phyloP scores from a whole-genome alignment of 2,888 invertebrate genomes.

The Eudasyphora cyanicolor region DNA sequence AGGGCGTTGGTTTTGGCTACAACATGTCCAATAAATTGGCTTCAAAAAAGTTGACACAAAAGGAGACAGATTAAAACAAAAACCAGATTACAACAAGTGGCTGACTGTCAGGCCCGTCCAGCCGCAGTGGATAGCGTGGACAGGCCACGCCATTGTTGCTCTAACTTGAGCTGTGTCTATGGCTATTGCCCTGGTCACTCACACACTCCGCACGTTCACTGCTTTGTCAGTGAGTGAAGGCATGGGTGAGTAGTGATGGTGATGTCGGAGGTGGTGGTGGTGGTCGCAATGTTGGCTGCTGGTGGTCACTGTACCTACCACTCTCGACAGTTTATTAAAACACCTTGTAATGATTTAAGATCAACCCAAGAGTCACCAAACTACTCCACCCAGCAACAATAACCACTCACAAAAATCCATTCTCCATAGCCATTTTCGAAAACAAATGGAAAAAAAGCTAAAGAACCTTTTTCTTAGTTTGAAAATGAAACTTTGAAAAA shows the following conservation, averaged over 20 bases:
- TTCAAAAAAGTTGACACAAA: conserved; percentile 57
- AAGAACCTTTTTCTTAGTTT: conserved; percentile 49
- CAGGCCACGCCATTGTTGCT: not conserved
- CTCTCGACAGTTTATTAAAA: conserved; percentile 33
- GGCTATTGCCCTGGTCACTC: conserved; percentile 23
- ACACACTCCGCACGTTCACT: not conserved
- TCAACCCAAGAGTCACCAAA: not conserved
- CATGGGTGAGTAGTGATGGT: not conserved
- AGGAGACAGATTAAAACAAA: conserved; percentile 63
- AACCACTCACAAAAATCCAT: conserved; percentile 10
- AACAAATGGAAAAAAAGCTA: not conserved
- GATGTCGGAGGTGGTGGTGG: conserved; percentile 40
- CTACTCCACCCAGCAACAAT: conserved; percentile 5
- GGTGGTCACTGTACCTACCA: conserved; percentile 39
- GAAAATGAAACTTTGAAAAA: conserved; percentile 27
- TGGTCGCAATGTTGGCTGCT: conserved; percentile 28
- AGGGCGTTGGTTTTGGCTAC: conserved; percentile 60
- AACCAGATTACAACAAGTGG: conserved; percentile 62
- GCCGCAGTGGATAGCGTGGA: not conserved
- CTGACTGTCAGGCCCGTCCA: not conserved
- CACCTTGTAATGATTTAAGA: conserved; percentile 41
- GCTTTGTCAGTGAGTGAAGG: not conserved
- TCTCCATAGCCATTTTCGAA: conserved; percentile 24
- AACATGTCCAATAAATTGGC: conserved; percentile 58
- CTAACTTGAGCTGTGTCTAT: not conserved